A percentile compares a stretch with the other conserved stretches of the same genome.
phyloP scores from a whole-genome alignment of 2,888 invertebrate genomes.

The Prosapia bicincta region DNA sequence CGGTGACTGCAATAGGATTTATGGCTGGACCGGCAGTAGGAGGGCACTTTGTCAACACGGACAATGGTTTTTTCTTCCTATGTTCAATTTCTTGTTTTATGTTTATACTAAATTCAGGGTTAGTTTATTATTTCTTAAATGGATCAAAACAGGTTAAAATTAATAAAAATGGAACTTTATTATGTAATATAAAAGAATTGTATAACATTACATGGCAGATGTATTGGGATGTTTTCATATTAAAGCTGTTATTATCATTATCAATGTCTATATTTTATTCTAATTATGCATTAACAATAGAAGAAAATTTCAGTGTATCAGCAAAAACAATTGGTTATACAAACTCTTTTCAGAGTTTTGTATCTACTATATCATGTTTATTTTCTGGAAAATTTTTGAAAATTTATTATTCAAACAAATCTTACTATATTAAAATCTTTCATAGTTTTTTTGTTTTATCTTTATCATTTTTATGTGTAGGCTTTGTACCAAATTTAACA shows the following conservation, averaged over 20 bases:
- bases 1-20: constrained; percentile 63
- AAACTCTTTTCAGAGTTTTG: constrained; percentile 24
- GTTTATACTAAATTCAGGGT: constrained; percentile 10
- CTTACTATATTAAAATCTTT: constrained; percentile 9
- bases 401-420: not conserved
- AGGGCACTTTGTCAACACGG: constrained; percentile 57
- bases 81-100: constrained; percentile 8
- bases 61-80: constrained; percentile 50
- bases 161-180: not conserved
- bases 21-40: constrained; percentile 66
- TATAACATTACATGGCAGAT: not conserved
- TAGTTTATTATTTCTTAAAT: constrained; percentile 4
- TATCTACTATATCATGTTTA: constrained; percentile 9
- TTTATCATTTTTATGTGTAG: constrained; percentile 3
- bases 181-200: not conserved
- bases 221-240: constrained; percentile 22
- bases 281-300: constrained; percentile 7
- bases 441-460: constrained; percentile 19
- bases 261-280: constrained; percentile 22
- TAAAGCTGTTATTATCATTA: constrained; percentile 14
- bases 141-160: not conserved
- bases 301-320: constrained; percentile 12
- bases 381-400: constrained; percentile 2
- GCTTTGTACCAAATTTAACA: not conserved
- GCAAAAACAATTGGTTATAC: constrained; percentile 19